A percentile compares a stretch with the other conserved stretches of the same genome.
Evolutionary conservation across 2,888 invertebrate species (phyloP).

Genomic region (Harpalus rufipes): DNA sequence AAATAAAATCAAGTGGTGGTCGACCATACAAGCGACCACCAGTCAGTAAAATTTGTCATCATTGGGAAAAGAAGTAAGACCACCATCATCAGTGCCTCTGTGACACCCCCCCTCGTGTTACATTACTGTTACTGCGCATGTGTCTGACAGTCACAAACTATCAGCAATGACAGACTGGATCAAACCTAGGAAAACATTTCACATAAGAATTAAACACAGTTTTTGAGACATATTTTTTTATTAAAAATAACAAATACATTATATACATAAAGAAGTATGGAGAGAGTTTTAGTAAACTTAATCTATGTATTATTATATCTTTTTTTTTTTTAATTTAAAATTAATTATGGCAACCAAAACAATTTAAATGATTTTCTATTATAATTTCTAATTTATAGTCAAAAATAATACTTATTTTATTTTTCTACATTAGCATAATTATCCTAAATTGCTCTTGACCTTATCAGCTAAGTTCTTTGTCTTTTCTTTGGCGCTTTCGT

Average conservation of each 20-base stretch:
- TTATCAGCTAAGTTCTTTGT: slow-evolving; percentile 76
- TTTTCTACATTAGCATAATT: slow-evolving; percentile 25
- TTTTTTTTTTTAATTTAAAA: neutral
- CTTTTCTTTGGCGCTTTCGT: slow-evolving; percentile 80
- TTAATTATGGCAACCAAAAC: slow-evolving; percentile 17
- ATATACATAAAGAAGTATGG: neutral
- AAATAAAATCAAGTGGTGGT: no score
- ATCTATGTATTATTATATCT: neutral
- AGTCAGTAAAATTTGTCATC: no score
- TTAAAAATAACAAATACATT: neutral
- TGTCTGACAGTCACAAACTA: no score
- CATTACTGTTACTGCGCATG: no score
- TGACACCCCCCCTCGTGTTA: no score
- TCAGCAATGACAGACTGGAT: no score
- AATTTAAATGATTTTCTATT: slow-evolving; percentile 8
- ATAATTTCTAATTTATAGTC: neutral
- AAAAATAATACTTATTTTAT: slow-evolving; percentile 27
- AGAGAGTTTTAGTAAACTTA: no score
- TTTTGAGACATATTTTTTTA: neutral
- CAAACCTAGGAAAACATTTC: no score
- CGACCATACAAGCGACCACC: no score
- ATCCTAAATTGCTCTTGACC: slow-evolving; percentile 68
- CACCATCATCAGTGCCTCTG: no score
- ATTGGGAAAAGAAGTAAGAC: no score
- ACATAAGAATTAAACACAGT: neutral